Evolutionary conservation across 2,797 vertebrate genomes (phyloP).

Genomic region (Acanthopagrus latus): DNA sequence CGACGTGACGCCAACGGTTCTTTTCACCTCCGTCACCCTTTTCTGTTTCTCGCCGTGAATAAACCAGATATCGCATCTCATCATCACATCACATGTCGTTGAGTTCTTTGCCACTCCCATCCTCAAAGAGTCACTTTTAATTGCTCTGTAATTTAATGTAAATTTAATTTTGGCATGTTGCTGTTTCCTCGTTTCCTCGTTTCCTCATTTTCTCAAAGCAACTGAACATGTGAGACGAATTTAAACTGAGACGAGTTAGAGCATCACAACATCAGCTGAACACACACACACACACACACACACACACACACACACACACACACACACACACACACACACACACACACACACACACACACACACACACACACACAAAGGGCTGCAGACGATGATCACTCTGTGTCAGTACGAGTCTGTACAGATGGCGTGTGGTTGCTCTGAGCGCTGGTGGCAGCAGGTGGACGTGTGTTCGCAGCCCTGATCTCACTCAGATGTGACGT

Average conservation of each 20-base stretch:
- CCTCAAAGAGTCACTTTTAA: slow-evolving; percentile 11
- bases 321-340: neutral
- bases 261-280: slow-evolving; percentile 23
- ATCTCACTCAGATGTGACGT: slow-evolving; percentile 65
- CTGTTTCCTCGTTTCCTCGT: neutral
- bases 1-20: slow-evolving; percentile 18
- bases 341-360: neutral
- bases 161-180: slow-evolving; percentile 9
- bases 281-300: no score
- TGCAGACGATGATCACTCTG: slow-evolving; percentile 26
- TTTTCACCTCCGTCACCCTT: slow-evolving; percentile 19
- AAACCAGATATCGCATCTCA: slow-evolving; percentile 17
- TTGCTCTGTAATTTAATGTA: slow-evolving; percentile 36
- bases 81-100: slow-evolving; percentile 18
- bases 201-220: slow-evolving; percentile 29
- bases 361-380: slow-evolving; percentile 1
- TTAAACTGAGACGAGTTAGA: slow-evolving; percentile 47
- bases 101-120: neutral
- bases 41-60: slow-evolving; percentile 8
- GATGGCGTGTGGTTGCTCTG: slow-evolving; percentile 42
- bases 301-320: neutral
- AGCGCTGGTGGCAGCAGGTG: slow-evolving; percentile 63
- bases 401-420: slow-evolving; percentile 21
- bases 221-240: slow-evolving; percentile 42
- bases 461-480: slow-evolving; percentile 60